These are phyloP conservation scores for Aleiodes alternator DNA, from an alignment of 2,888 invertebrate genomes.

Conservation along the genomic window DNA sequence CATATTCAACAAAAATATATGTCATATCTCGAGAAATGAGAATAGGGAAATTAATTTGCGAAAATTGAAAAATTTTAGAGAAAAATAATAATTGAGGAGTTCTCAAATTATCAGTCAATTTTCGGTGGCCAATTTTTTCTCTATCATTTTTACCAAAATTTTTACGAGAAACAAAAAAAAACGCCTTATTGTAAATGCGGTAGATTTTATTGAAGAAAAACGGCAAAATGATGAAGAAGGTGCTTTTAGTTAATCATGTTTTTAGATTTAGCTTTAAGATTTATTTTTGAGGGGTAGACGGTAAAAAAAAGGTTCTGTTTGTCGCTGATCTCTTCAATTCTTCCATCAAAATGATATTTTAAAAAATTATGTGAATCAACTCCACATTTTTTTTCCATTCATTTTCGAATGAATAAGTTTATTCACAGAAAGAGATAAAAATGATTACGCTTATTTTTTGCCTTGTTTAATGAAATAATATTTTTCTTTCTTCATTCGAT, in stretches of 20 bases:
- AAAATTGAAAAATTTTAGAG: constrained; percentile 35
- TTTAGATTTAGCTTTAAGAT: constrained; percentile 62
- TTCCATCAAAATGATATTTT: constrained; percentile 24
- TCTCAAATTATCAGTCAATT: constrained; percentile 57
- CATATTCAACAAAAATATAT: constrained; percentile 35
- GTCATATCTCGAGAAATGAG: constrained; percentile 52
- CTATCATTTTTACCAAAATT: constrained; percentile 40
- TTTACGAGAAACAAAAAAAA: background rate
- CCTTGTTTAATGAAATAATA: constrained; percentile 36
- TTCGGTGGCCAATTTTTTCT: constrained; percentile 66
- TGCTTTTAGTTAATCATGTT: constrained; percentile 69
- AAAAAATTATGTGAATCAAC: constrained; percentile 5
- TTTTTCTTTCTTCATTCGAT: background rate
- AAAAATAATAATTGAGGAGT: constrained; percentile 24
- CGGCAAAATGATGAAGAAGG: constrained; percentile 48
- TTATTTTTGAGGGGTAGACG: constrained; percentile 51
- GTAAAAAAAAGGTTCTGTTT: constrained; percentile 13
- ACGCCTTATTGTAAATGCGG: constrained; percentile 41
- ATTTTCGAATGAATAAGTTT: constrained; percentile 16
- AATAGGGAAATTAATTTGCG: constrained; percentile 32
- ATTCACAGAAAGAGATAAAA: background rate
- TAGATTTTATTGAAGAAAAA: constrained; percentile 58
- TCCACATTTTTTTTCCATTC: constrained; percentile 13
- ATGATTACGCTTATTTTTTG: constrained; percentile 66
- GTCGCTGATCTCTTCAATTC: constrained; percentile 7